These are phyloP conservation scores for Cyprinodon brontotheroides DNA, from an alignment of 2,113 vertebrate genomes.

Conservation along the genomic window DNA sequence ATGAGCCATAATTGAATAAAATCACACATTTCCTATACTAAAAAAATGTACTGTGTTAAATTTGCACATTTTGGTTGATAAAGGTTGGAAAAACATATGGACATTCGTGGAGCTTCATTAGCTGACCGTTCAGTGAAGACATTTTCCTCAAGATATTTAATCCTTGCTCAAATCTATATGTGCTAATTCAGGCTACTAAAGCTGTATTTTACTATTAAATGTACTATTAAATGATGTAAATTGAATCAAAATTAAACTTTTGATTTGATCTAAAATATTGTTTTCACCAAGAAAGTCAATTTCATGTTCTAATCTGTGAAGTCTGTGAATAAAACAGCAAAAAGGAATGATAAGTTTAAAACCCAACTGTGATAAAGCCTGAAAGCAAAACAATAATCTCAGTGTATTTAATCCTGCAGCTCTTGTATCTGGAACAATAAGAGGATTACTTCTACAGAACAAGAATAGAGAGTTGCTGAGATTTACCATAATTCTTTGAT, in stretches of 20 bases:
- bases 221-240: neutral
- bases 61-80: neutral
- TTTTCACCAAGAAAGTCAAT: neutral
- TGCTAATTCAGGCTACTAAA: neutral
- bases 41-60: neutral
- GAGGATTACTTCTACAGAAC: slow-evolving; percentile 32
- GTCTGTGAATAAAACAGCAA: neutral
- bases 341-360: neutral
- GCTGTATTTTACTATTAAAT: neutral
- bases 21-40: neutral
- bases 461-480: slow-evolving; percentile 21
- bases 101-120: neutral
- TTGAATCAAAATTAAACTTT: neutral
- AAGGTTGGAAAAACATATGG: neutral
- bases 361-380: slow-evolving; percentile 6
- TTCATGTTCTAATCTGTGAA: slow-evolving; percentile 4
- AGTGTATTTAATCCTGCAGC: slow-evolving; percentile 46
- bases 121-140: neutral
- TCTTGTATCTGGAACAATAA: slow-evolving; percentile 31
- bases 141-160: neutral
- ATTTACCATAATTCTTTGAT: slow-evolving; percentile 9
- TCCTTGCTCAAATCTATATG: neutral
- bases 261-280: neutral
- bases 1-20: neutral
- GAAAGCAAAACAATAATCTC: slow-evolving; percentile 33